Evolutionary conservation across 2,888 invertebrate species (phyloP), one percentile per base, ranked within the genome.

Genomic region (Parthenolecanium corni): DNA sequence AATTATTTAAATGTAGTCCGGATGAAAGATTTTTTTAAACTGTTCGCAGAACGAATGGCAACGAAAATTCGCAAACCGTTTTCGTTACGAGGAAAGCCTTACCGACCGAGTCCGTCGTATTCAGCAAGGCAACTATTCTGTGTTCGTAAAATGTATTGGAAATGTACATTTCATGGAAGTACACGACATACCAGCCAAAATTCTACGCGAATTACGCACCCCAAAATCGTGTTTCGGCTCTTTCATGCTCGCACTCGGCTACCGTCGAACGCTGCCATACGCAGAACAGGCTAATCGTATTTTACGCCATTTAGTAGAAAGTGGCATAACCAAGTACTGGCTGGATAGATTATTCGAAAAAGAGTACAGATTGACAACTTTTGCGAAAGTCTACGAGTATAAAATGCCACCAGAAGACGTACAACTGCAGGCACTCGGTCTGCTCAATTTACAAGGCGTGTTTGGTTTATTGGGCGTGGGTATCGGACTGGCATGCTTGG

Each of bases 291-390:
- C 62, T 24, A 61, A 65, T 52, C 46, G 52, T 21, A 65, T 67
- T 24, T 47, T 67, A 14, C 44, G 49, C 21, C 56, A 62, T 2
- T 23, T 67, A 2, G 52, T 65, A 14, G 66, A 67, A 56, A 63
- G 65, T 23, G 67, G 67, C 11, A 65, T 67, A 1, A 56, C 64
- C 16, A 52, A 61, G 5, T 66, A 66, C 25, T 67, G 67, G 67
- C 21, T 65, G n/a, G 46, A 62, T 31, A 25, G 66, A 12, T 38
- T 66, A 20, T 54, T 63, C 42, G 65, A 64, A 11, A 44, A 21
- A 5, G 58, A 44, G 20, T 52, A 64, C 9, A 25, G 57, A 4
- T 51, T 58, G 6, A 54, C 64, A 23, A 62, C 67, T n/a, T 67
- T 66, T 54, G 23, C 46, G 9, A 56, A 47, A 21, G 64, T 66